Evolutionary conservation across 1,140 invertebrate genomes (phyloP).

Genomic region (Trichogramma pretiosum): DNA sequence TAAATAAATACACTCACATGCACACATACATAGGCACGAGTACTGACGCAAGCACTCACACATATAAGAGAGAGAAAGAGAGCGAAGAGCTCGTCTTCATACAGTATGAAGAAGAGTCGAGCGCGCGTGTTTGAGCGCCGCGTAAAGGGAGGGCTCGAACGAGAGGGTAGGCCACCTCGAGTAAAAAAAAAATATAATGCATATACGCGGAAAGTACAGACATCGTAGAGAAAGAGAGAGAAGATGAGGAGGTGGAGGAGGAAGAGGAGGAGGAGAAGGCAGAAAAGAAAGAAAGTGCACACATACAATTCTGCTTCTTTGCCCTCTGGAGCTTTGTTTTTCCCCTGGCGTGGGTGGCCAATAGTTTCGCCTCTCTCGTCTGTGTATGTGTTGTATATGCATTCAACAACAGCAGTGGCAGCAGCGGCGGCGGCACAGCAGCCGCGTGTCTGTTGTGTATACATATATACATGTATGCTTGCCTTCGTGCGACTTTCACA

Average conservation of each 20-base stretch:
- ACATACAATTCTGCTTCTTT: conserved; percentile 14
- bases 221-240: conserved; percentile 13
- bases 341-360: conserved; percentile 40
- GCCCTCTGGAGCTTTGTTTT: conserved; percentile 28
- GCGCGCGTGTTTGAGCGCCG: background rate
- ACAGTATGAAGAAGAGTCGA: background rate
- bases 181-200: too few relatives aligned
- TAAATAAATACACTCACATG: too few relatives aligned
- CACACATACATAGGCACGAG: too few relatives aligned
- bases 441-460: too few relatives aligned
- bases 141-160: background rate
- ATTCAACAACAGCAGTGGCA: too few relatives aligned
- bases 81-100: conserved; percentile 30
- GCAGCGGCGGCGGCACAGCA: too few relatives aligned
- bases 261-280: background rate
- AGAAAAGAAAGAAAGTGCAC: background rate
- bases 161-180: too few relatives aligned
- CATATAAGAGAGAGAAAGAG: background rate
- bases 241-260: conserved; percentile 21
- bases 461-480: too few relatives aligned
- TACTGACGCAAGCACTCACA: too few relatives aligned
- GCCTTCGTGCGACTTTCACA: too few relatives aligned
- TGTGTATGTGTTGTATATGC: too few relatives aligned
- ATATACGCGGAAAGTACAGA: too few relatives aligned
- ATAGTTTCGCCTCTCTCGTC: conserved; percentile 44